Evolutionary conservation across 2,113 vertebrate species (phyloP), one percentile per base, ranked within the genome.

Genomic region (Dolichallabes microphthalmus): DNA sequence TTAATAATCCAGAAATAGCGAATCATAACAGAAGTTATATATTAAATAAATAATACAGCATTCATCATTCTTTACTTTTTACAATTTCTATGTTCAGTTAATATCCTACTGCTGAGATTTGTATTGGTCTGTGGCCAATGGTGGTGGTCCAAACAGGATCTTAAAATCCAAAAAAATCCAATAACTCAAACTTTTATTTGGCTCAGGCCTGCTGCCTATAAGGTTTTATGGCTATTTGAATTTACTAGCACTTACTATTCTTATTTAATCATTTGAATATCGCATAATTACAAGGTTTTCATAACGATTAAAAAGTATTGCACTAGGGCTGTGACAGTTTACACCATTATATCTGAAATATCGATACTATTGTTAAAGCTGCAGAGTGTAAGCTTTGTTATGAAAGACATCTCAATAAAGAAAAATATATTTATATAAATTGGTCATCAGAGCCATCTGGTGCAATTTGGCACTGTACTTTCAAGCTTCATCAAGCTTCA

Each of bases 91-190:
- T 57, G 27, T 61, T 85, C n/a, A 63, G 63, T 61, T 73, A 20
- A 81, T 63, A 80, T 85, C 58, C 45, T 64, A 64, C 50, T 63
- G 58, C 68, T 19, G 50, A 82, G 69, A 82, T 82, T 58, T 30
- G 30, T 73, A 82, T 81, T 81, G 77, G 81, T 82, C 52, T 86
- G 69, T 75, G 60, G 63, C 57, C 20, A 25, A 71, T n/a, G n/a
- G n/a, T n/a, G n/a, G n/a, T n/a, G n/a, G 74, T 85, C 53, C 52
- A 69, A 81, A 50, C 45, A 52, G n/a, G n/a, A 8, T 19, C 60
- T 58, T 45, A 50, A 75, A 63, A 81, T 82, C 50, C 50, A 60
- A 75, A 30, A 50, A 75, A 63, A 81, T 82, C 50, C 50, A 60
- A 75, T 82, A 82, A 86, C 45, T 64, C 12, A 74, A 17, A 74